These are phyloP conservation scores for Lepidocolaptes lacrymiger DNA, from an alignment of 2,797 vertebrate species.

Conservation along the genomic window DNA sequence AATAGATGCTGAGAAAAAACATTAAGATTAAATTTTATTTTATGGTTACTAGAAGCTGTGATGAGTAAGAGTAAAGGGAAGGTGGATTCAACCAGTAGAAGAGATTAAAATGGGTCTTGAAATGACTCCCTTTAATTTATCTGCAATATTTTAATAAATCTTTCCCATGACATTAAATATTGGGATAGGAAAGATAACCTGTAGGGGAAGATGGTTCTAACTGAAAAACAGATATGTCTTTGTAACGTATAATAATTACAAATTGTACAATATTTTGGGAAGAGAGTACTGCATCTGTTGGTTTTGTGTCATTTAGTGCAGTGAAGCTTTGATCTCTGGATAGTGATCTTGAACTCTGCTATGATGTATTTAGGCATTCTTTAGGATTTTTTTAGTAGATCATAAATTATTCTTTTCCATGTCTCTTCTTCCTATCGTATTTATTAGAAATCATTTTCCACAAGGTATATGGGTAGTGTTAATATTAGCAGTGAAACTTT, in stretches of 20 bases:
- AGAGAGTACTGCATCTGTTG: neutral
- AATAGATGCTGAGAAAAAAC: neutral
- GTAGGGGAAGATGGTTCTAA: neutral
- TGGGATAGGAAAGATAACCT: neutral
- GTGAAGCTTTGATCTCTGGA: neutral
- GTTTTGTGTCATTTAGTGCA: neutral
- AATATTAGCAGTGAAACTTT: neutral
- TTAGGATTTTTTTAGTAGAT: neutral
- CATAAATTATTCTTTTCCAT: neutral
- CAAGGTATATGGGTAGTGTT: neutral
- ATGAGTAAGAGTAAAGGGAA: neutral
- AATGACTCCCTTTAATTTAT: neutral
- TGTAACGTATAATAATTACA: neutral
- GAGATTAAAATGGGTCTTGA: neutral
- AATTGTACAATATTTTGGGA: neutral
- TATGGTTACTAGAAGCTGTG: neutral
- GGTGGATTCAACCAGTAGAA: neutral
- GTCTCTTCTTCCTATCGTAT: neutral
- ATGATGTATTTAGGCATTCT: neutral
- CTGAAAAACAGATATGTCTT: neutral
- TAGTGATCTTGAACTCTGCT: neutral
- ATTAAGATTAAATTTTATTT: neutral
- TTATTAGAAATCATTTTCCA: neutral
- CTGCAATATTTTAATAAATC: neutral
- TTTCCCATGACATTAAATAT: neutral